Base-by-base conservation (phyloP, 2,113 vertebrate species). In the Sceloporus tristichus region DNA sequence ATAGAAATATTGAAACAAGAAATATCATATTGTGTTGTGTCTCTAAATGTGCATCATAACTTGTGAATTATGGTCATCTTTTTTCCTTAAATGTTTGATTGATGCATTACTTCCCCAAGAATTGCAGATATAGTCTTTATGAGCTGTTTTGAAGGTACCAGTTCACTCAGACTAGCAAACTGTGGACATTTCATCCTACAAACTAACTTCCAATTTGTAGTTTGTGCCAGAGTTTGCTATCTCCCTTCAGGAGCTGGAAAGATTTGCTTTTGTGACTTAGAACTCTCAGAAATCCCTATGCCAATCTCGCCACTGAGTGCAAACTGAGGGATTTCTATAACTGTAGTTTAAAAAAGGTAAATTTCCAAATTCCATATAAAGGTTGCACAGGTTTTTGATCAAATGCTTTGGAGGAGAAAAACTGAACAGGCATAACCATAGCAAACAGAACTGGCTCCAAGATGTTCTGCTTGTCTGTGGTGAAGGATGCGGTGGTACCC, bases 121-220 rank as follows among this genome's bases (percentile, higher is more conserved):
- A 42, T 48, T 82, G n/a, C 18, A 23, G 54, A 21, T 4, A 2
- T 25, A 79, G 29, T 19, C 18, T 54, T 40, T 34, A 16, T 13
- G 27, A 53, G 21, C n/a, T 19, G 29, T 78, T 71, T 42, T 4
- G 59, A 62, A 82, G 38, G 4, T 34, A 71, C 2, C 42, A 56
- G 21, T 21, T 85, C 34, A 85, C 34, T 88, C 91, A 88, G 14
- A 14, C 29, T 10, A 82, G 66, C 80, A 77, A 89, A 89, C 48
- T 29, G n/a, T 48, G n/a, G 18, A 14, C 25, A 6, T 4, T 80
- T 85, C 5, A 16, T 75, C 70, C 71, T 85, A 40, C 21, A 23
- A 42, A 23, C 1, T 13, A 18, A 18, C 4, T 62, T 81, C 53
- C 25, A 42, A 40, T 59, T 62, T 80, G 53, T 25, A 73, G 6